phyloP scores from a whole-genome alignment of 2,888 invertebrate genomes.

The Synergus umbraculus region DNA sequence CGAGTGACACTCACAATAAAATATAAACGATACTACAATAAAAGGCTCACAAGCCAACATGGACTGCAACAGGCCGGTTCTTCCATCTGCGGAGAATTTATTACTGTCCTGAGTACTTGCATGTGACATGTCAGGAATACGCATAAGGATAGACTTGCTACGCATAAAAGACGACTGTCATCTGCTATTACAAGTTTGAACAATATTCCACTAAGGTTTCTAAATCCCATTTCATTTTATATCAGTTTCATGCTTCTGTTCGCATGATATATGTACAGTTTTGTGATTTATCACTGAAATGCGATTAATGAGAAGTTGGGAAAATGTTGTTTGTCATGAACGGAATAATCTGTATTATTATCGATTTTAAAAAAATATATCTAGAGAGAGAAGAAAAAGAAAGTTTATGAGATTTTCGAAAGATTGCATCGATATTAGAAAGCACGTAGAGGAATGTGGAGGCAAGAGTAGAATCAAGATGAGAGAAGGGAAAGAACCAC shows the following conservation, averaged over 20 bases:
- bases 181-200: constrained; percentile 6
- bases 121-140: constrained; percentile 41
- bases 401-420: constrained; percentile 36
- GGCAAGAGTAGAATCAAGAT: constrained; percentile 35
- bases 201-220: constrained; percentile 17
- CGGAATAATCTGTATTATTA: not conserved
- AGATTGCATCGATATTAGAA: constrained; percentile 38
- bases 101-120: constrained; percentile 28
- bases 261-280: not conserved
- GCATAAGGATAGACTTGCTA: constrained; percentile 31
- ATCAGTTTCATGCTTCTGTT: not conserved
- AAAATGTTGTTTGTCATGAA: not conserved
- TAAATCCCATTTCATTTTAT: constrained; percentile 4
- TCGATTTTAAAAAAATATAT: not conserved
- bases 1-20: constrained; percentile 32
- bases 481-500: constrained; percentile 31
- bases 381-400: not conserved
- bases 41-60: constrained; percentile 34
- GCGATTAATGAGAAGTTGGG: too few relatives aligned
- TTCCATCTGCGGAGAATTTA: constrained; percentile 39
- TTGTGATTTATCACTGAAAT: too few relatives aligned
- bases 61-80: constrained; percentile 38
- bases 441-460: constrained; percentile 37
- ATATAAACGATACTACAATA: constrained; percentile 37
- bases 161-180: constrained; percentile 6